Evolutionary conservation across 2,113 vertebrate species (phyloP).

Genomic region (Sinocyclocheilus maitianheensis): DNA sequence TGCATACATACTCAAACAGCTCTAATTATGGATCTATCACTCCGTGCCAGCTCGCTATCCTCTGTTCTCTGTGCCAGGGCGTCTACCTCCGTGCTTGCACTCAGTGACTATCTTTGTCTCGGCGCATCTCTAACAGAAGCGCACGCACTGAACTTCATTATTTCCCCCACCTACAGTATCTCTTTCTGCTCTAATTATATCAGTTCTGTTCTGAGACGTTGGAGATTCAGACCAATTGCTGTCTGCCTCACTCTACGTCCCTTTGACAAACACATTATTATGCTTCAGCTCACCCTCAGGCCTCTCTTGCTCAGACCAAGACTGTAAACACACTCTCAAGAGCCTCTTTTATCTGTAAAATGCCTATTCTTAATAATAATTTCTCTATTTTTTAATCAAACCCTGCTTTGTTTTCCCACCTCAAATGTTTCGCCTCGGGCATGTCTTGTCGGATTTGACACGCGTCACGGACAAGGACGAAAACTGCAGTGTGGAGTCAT

Average conservation of each 20-base stretch:
- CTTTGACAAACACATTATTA: conserved; percentile 39
- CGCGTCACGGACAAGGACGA: conserved; percentile 8
- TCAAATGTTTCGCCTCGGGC: conserved; percentile 35
- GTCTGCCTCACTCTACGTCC: conserved; percentile 23
- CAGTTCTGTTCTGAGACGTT: background rate
- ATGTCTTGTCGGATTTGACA: conserved; percentile 39
- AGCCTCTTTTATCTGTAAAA: background rate
- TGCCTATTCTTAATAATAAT: conserved; percentile 27
- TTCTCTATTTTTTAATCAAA: conserved; percentile 40
- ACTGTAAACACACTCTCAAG: conserved; percentile 35
- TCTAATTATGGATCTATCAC: conserved; percentile 69
- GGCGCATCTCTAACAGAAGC: background rate
- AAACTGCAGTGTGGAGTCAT: conserved; percentile 23
- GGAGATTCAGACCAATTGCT: conserved; percentile 17
- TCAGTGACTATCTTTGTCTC: conserved; percentile 53
- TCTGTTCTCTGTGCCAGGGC: conserved; percentile 46
- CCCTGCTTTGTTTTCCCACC: conserved; percentile 22
- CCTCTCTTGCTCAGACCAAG: conserved; percentile 17
- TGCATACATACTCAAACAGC: conserved; percentile 39
- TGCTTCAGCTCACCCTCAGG: background rate
- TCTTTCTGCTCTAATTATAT: conserved; percentile 40
- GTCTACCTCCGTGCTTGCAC: conserved; percentile 43
- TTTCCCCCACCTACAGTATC: conserved; percentile 44
- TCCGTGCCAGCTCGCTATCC: conserved; percentile 46
- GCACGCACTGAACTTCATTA: background rate